Conservation (phyloP, 2,113 vertebrate genomes). For the Calidris pygmaea region DNA sequence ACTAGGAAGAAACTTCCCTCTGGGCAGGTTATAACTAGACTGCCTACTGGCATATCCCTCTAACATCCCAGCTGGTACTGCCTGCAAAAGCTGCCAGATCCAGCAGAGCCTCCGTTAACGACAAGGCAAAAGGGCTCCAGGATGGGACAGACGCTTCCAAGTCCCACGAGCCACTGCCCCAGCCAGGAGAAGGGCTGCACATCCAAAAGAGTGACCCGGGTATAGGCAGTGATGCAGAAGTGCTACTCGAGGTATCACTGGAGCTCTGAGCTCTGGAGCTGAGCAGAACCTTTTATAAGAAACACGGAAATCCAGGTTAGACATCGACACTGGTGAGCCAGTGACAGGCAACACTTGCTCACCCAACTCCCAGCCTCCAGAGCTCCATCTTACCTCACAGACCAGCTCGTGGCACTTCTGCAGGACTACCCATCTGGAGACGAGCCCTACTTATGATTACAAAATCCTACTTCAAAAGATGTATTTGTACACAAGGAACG, state of each 20-base stretch:
- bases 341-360: neutral
- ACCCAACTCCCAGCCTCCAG: neutral
- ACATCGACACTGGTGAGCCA: neutral
- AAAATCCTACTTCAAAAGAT: neutral
- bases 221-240: neutral
- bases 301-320: neutral
- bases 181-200: neutral
- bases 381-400: neutral
- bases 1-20: neutral
- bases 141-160: neutral
- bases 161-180: neutral
- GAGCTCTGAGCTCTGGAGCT: neutral
- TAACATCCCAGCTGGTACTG: neutral
- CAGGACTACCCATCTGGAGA: neutral
- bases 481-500: neutral
- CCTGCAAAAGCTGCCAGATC: neutral
- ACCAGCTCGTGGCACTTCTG: neutral
- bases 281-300: neutral
- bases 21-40: neutral
- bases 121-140: neutral
- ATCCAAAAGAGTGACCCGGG: neutral
- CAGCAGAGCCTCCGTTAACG: neutral
- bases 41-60: neutral
- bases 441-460: neutral
- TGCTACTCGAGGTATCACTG: neutral